phyloP scores from a whole-genome alignment of 2,797 vertebrate genomes.

The Sternotherus odoratus region DNA sequence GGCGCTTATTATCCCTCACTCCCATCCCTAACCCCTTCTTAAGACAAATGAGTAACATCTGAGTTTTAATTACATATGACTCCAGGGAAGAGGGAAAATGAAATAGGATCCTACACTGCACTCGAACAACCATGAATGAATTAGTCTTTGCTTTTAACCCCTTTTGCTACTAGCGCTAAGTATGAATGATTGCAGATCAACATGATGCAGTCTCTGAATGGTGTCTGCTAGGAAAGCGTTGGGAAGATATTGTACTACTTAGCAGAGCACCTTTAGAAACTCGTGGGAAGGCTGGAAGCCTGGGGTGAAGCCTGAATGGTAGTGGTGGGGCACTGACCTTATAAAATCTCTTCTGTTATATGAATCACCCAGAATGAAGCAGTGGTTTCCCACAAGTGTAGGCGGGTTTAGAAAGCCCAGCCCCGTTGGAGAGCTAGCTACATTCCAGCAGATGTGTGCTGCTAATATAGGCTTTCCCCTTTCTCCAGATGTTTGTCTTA shows the following conservation, averaged over 20 bases:
- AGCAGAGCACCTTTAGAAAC: not conserved
- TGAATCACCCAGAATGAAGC: conserved; percentile 11
- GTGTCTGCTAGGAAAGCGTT: not conserved
- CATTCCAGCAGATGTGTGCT: conserved; percentile 23
- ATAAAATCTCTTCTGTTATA: not conserved
- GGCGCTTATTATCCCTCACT: too few relatives aligned
- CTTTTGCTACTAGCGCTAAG: not conserved
- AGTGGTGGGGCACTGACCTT: too few relatives aligned
- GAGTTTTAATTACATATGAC: not conserved
- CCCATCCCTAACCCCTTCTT: not conserved
- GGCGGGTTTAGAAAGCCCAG: conserved; percentile 11
- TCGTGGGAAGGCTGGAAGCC: not conserved
- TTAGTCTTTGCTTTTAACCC: not conserved
- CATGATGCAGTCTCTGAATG: not conserved
- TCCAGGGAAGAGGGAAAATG: not conserved
- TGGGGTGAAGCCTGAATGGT: not conserved
- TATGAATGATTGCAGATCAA: not conserved
- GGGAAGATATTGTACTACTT: not conserved
- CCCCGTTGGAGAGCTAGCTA: conserved; percentile 12
- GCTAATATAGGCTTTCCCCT: not conserved
- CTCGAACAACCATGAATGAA: not conserved
- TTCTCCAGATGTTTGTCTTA: not conserved
- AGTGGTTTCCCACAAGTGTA: not conserved
- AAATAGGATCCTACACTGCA: not conserved
- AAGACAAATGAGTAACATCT: not conserved